phyloP scores from a whole-genome alignment of 2,888 invertebrate genomes.

The Drosophila recens region DNA sequence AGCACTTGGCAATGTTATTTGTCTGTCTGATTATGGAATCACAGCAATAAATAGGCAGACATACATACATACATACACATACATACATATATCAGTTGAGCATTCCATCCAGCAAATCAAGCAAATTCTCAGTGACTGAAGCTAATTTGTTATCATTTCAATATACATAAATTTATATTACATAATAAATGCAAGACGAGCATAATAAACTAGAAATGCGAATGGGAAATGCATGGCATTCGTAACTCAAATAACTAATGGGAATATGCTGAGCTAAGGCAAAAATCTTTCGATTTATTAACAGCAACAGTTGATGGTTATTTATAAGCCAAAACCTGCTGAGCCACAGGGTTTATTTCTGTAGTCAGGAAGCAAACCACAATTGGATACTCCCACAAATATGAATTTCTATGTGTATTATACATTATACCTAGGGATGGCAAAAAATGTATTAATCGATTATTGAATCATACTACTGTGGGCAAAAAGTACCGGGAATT shows the following conservation, averaged over 20 bases:
- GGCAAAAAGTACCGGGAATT: too few relatives aligned
- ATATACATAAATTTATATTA: slow-evolving; percentile 28
- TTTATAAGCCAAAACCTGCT: slow-evolving; percentile 52
- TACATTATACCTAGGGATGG: too few relatives aligned
- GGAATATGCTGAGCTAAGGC: slow-evolving; percentile 26
- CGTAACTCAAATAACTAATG: slow-evolving; percentile 30
- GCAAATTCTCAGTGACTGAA: slow-evolving; percentile 45
- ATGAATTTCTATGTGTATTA: slow-evolving; percentile 5
- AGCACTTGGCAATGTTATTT: slow-evolving; percentile 49
- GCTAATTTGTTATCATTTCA: slow-evolving; percentile 75
- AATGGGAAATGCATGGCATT: slow-evolving; percentile 37
- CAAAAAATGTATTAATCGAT: too few relatives aligned
- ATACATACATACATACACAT: slow-evolving; percentile 2
- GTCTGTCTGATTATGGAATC: slow-evolving; percentile 62
- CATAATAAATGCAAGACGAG: slow-evolving; percentile 49
- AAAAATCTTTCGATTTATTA: slow-evolving; percentile 51
- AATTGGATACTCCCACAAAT: slow-evolving; percentile 23
- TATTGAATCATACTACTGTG: too few relatives aligned
- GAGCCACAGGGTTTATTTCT: slow-evolving; percentile 22
- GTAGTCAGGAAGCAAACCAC: slow-evolving; percentile 31
- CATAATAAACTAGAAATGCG: slow-evolving; percentile 47
- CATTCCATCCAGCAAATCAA: slow-evolving; percentile 54
- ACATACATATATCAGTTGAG: slow-evolving; percentile 44
- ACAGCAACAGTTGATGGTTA: slow-evolving; percentile 58
- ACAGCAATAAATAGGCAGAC: slow-evolving; percentile 57